Evolutionary conservation across 2,113 vertebrate species (phyloP).

Genomic region (Miniopterus natalensis): DNA sequence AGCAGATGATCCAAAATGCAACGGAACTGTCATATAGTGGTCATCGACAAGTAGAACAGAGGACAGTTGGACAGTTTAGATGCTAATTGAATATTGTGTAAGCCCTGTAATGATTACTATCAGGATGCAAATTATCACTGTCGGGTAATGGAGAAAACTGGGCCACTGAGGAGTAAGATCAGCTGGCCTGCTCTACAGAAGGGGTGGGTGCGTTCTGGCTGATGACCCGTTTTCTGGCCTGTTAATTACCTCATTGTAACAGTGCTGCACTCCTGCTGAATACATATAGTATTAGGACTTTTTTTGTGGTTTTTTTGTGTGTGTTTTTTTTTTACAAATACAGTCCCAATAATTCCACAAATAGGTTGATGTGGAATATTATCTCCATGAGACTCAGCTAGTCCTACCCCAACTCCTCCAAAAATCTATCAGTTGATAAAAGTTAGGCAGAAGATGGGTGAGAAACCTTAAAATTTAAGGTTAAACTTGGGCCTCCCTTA

Average conservation of each 20-base stretch:
- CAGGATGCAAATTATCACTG: background rate
- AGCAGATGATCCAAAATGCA: constrained; percentile 58
- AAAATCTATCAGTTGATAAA: background rate
- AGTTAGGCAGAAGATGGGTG: background rate
- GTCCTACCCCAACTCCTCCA: background rate
- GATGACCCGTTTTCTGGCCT: background rate
- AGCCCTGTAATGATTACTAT: background rate
- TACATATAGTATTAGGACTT: background rate
- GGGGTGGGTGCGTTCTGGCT: background rate
- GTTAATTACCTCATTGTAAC: background rate
- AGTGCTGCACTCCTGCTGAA: background rate
- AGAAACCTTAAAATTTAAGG: constrained; percentile 49
- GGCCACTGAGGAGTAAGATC: background rate
- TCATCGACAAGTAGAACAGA: background rate
- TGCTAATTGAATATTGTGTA: constrained; percentile 46
- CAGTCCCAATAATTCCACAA: background rate
- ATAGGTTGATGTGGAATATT: constrained; percentile 8
- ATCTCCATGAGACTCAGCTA: background rate
- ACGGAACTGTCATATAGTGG: background rate
- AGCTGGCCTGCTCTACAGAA: background rate
- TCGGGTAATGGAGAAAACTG: background rate
- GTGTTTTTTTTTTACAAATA: background rate
- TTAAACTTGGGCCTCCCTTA: background rate
- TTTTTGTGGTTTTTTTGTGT: background rate
- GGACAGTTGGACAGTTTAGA: background rate